Conservation (phyloP, 2,113 vertebrate genomes). For the Cichladusa arquata region DNA sequence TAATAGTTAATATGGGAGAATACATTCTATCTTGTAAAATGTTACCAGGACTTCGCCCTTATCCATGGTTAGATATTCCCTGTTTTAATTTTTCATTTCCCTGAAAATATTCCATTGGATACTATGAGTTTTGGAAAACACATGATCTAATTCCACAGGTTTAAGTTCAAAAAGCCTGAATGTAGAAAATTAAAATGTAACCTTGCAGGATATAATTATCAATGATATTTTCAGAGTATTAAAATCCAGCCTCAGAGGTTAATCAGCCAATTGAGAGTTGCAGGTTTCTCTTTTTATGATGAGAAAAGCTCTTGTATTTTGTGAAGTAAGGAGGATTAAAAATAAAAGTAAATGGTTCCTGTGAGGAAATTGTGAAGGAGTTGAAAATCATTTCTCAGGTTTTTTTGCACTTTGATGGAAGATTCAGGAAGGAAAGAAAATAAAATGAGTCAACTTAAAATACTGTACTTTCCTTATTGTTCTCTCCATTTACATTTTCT, state of each 20-base stretch:
- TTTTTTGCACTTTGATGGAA: not conserved
- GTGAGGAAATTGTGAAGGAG: not conserved
- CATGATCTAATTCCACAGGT: not conserved
- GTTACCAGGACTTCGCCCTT: not conserved
- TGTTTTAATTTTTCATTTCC: not conserved
- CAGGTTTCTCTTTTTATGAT: not conserved
- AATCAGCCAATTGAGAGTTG: not conserved
- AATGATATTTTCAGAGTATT: not conserved
- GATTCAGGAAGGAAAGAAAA: not conserved
- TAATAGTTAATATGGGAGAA: accelerated
- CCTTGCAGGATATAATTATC: not conserved
- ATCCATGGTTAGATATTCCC: not conserved
- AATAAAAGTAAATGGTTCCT: not conserved
- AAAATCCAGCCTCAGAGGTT: not conserved
- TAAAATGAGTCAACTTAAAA: not conserved
- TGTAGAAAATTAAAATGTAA: not conserved
- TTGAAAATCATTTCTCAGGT: not conserved
- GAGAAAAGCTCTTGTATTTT: not conserved
- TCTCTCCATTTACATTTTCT: not conserved
- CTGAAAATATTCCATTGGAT: not conserved
- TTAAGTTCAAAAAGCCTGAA: not conserved
- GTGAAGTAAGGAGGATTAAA: not conserved
- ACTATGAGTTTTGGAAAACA: not conserved
- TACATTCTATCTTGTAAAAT: not conserved
- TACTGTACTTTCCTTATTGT: not conserved